These are phyloP conservation scores for Atrichornis clamosus DNA, from an alignment of 2,113 vertebrate genomes.

Conservation along the genomic window DNA sequence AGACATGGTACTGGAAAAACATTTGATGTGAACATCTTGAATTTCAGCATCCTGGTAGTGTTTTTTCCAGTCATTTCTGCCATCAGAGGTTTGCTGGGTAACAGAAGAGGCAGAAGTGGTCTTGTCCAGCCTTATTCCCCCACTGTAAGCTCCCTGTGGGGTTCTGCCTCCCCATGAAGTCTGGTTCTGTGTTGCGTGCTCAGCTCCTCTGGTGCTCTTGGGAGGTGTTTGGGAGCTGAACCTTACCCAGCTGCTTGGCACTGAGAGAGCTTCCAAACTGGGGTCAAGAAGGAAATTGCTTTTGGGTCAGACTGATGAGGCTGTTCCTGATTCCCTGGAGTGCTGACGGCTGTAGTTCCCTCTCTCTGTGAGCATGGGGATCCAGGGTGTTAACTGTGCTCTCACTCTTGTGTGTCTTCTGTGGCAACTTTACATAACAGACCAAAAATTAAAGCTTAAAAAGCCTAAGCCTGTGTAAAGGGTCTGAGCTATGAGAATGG, in stretches of 20 bases:
- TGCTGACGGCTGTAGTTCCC: background rate
- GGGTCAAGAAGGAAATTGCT: background rate
- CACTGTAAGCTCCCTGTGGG: too few species aligned
- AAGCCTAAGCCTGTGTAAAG: background rate
- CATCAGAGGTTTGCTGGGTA: background rate
- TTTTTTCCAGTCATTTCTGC: background rate
- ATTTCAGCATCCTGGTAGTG: background rate
- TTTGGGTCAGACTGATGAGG: background rate
- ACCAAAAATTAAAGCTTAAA: background rate
- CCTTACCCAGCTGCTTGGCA: background rate
- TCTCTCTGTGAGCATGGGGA: fast-evolving
- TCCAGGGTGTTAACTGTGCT: background rate
- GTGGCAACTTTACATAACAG: background rate
- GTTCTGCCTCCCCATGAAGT: background rate
- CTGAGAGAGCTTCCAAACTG: background rate
- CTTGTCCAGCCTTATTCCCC: background rate
- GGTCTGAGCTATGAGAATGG: background rate
- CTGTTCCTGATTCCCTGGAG: background rate
- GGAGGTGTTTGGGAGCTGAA: background rate
- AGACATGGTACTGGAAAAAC: background rate
- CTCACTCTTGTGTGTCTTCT: background rate
- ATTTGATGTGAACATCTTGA: background rate
- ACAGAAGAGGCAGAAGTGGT: background rate
- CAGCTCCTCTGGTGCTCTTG: background rate
- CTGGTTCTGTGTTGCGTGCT: fast-evolving